A percentile compares a stretch with the other conserved stretches of the same genome.
Conservation (phyloP, 2,797 vertebrate species). For the Typhlichthys subterraneus region DNA sequence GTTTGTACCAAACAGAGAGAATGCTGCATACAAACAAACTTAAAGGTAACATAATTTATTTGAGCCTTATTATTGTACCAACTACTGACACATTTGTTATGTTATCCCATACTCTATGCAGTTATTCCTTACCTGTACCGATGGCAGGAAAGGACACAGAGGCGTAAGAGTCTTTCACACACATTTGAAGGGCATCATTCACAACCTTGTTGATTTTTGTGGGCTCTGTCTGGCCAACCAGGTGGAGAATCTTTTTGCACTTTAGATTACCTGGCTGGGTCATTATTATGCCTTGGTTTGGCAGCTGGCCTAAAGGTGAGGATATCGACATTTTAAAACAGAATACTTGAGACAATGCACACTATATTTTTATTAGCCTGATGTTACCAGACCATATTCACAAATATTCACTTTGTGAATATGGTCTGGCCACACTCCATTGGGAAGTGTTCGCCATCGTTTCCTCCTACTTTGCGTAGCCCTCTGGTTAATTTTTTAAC, state of each 20-base stretch:
- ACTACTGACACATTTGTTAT: background rate
- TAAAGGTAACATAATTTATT: background rate
- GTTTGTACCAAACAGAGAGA: background rate
- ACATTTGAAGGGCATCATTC: constrained; percentile 54
- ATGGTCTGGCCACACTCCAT: too few relatives aligned
- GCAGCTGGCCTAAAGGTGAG: constrained; percentile 45
- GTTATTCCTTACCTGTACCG: constrained; percentile 70
- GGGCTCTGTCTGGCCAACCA: constrained; percentile 48
- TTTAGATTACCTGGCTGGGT: constrained; percentile 74
- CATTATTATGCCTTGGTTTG: constrained; percentile 60
- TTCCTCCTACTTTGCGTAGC: too few relatives aligned
- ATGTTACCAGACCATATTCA: too few relatives aligned
- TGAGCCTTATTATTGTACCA: background rate
- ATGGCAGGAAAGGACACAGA: constrained; percentile 77
- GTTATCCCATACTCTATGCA: background rate
- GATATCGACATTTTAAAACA: too few relatives aligned
- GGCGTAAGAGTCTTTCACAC: constrained; percentile 40
- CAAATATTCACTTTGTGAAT: too few relatives aligned
- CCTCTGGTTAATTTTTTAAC: too few relatives aligned
- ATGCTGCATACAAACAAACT: background rate
- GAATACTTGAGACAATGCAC: too few relatives aligned
- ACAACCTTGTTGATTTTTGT: constrained; percentile 43
- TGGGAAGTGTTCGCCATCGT: too few relatives aligned
- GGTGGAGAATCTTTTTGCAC: constrained; percentile 75
- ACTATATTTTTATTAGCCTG: background rate